Conservation (phyloP, 2,888 invertebrate genomes). For the Rhimphoctona megacephalus region DNA sequence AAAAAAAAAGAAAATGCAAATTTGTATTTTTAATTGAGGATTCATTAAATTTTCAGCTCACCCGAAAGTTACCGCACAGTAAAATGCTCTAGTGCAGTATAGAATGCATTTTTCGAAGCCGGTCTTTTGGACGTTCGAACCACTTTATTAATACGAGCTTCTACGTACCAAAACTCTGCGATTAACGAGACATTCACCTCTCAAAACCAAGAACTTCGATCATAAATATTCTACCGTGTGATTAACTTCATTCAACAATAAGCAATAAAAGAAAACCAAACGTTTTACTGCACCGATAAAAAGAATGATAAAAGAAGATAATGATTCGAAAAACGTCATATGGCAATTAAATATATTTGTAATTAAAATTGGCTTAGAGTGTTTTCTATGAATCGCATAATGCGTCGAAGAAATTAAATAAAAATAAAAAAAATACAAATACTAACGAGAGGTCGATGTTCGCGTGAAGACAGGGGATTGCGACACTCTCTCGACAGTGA, state of each 20-base stretch:
- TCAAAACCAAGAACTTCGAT: neutral
- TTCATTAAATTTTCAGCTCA: neutral
- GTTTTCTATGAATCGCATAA: constrained; percentile 22
- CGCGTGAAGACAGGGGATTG: constrained; percentile 45
- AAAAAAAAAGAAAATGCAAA: no score
- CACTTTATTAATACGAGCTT: neutral
- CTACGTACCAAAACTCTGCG: neutral
- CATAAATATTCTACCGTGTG: neutral
- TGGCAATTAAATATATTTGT: neutral
- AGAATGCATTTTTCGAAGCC: neutral
- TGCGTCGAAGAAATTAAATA: neutral
- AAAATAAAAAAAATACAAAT: constrained; percentile 15
- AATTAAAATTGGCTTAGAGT: neutral
- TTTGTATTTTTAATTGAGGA: no score
- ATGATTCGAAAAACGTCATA: neutral
- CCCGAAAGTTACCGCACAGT: neutral
- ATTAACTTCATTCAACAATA: neutral
- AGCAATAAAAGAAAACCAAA: neutral
- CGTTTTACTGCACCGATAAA: neutral
- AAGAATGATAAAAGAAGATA: neutral
- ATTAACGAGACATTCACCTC: neutral
- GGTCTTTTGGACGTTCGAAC: neutral
- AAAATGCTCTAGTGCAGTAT: neutral
- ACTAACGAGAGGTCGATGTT: constrained; percentile 50
- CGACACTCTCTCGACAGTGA: constrained; percentile 43